phyloP scores from a whole-genome alignment of 2,797 vertebrate species.

The Tadarida brasiliensis region DNA sequence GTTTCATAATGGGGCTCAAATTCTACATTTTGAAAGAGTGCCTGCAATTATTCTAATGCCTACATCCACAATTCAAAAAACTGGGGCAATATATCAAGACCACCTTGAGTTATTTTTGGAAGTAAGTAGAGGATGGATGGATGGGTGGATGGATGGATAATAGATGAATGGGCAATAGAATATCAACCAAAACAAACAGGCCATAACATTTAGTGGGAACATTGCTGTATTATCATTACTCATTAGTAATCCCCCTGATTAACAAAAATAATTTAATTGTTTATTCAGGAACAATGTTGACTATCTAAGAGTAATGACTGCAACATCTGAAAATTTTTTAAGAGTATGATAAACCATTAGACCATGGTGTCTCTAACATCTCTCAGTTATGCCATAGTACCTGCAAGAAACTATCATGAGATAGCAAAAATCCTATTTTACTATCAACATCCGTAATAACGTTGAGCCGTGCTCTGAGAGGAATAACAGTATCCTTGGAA shows the following conservation, averaged over 20 bases:
- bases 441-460: neutral
- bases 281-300: constrained; percentile 21
- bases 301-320: neutral
- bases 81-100: neutral
- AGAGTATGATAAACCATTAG: neutral
- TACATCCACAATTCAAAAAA: neutral
- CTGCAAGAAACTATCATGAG: neutral
- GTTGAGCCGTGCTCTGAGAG: neutral
- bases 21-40: neutral
- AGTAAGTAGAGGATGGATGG: neutral
- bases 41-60: neutral
- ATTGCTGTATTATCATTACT: neutral
- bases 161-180: neutral
- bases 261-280: constrained; percentile 4
- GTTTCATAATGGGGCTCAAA: neutral
- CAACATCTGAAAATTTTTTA: neutral
- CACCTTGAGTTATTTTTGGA: neutral
- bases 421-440: neutral
- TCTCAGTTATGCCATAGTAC: neutral
- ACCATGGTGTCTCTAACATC: neutral
- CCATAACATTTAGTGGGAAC: neutral
- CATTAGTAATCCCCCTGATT: neutral
- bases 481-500: neutral
- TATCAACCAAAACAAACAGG: neutral
- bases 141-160: neutral